Evolutionary conservation across 2,888 invertebrate species (phyloP).

Genomic region (Hirtodrosophila confusa): DNA sequence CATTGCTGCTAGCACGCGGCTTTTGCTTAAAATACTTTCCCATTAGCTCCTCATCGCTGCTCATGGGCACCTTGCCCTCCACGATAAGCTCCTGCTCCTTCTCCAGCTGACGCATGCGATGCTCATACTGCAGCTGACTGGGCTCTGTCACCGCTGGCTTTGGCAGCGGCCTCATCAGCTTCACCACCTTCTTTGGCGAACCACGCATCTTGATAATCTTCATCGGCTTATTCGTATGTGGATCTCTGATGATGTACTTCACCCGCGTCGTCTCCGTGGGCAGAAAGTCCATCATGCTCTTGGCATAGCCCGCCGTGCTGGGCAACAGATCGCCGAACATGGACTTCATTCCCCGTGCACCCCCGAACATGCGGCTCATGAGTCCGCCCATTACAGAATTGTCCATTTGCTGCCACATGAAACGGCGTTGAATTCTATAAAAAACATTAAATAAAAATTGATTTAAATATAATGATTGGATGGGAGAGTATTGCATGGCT

Average conservation of each 20-base stretch:
- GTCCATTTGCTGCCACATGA: conserved; percentile 84
- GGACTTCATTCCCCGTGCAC: conserved; percentile 75
- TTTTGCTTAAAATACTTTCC: conserved; percentile 66
- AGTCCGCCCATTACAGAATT: conserved; percentile 74
- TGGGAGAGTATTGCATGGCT: too few species aligned
- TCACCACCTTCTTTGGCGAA: conserved; percentile 75
- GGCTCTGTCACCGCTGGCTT: conserved; percentile 53
- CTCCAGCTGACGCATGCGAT: conserved; percentile 72
- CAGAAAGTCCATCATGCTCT: conserved; percentile 63
- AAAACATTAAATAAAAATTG: background rate
- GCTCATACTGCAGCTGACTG: conserved; percentile 60
- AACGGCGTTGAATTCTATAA: conserved; percentile 81
- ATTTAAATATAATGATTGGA: too few species aligned
- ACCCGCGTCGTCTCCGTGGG: conserved; percentile 79
- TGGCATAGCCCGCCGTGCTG: conserved; percentile 42
- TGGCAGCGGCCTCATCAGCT: conserved; percentile 57
- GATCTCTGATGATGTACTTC: conserved; percentile 80
- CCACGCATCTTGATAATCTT: conserved; percentile 79
- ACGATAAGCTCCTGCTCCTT: conserved; percentile 82
- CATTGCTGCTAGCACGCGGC: conserved; percentile 39
- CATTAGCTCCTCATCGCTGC: conserved; percentile 60
- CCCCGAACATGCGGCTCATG: conserved; percentile 74
- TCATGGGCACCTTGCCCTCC: conserved; percentile 72
- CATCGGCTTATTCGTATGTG: conserved; percentile 77
- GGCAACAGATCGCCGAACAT: conserved; percentile 78